Evolutionary conservation across 2,888 invertebrate genomes (phyloP).

Genomic region (Chymomyza amoena): DNA sequence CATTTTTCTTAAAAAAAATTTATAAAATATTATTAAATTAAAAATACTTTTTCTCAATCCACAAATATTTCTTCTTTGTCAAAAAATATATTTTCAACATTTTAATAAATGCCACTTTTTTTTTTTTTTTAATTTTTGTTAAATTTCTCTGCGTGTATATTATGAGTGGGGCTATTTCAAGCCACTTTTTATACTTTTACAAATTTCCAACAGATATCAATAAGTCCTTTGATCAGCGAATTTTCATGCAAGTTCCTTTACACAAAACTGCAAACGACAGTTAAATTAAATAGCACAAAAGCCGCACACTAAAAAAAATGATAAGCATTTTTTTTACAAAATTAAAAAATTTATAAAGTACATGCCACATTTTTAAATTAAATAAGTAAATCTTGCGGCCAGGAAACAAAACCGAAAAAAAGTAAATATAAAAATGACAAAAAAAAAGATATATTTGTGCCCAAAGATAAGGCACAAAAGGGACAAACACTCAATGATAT

Average conservation of each 20-base stretch:
- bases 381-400: conserved; percentile 50
- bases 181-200: neutral
- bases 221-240: neutral
- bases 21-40: too few species aligned
- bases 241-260: too few species aligned
- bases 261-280: neutral
- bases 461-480: conserved; percentile 45
- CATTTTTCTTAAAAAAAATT: too few species aligned
- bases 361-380: conserved; percentile 35
- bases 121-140: too few species aligned
- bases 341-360: conserved; percentile 13
- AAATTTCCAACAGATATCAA: neutral
- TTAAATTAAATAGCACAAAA: conserved; percentile 5
- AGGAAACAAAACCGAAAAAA: conserved; percentile 15
- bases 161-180: neutral
- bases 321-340: neutral
- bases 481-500: conserved; percentile 5
- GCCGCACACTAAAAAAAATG: conserved; percentile 1
- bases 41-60: too few species aligned
- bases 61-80: too few species aligned
- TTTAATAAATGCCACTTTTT: too few species aligned
- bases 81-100: too few species aligned
- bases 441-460: conserved; percentile 16
- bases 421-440: conserved; percentile 19
- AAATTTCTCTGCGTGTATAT: too few species aligned